A percentile compares a stretch with the other conserved stretches of the same genome.
phyloP scores from a whole-genome alignment of 2,113 vertebrate species.

The Silurus glanis region DNA sequence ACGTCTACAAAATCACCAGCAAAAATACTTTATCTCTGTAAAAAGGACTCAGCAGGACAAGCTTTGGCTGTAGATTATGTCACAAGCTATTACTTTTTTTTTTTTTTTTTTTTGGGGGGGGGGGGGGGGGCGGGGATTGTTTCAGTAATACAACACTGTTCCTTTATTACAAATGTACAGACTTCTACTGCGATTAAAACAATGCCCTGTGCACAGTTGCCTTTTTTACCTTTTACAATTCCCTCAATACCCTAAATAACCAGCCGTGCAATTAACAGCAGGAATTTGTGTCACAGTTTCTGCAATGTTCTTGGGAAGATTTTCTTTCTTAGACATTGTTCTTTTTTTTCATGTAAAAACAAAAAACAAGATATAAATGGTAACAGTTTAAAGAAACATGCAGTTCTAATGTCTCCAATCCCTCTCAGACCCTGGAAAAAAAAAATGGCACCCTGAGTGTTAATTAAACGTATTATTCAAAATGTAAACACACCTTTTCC shows the following conservation, averaged over 20 bases:
- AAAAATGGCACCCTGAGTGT: constrained; percentile 57
- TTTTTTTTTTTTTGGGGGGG: constrained; percentile 59
- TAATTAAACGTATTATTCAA: constrained; percentile 62
- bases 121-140: constrained; percentile 61
- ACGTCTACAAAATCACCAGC: constrained; percentile 78
- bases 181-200: constrained; percentile 71
- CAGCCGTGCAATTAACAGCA: constrained; percentile 68
- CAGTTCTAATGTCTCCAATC: background rate
- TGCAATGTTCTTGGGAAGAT: constrained; percentile 47
- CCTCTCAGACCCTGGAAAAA: constrained; percentile 43
- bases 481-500: constrained; percentile 71
- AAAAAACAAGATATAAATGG: constrained; percentile 48
- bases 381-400: constrained; percentile 39
- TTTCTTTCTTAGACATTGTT: constrained; percentile 14
- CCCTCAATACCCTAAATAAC: constrained; percentile 60
- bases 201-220: constrained; percentile 76
- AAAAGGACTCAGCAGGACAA: constrained; percentile 77
- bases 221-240: constrained; percentile 58
- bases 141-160: constrained; percentile 76
- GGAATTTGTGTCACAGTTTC: constrained; percentile 77
- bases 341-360: constrained; percentile 56
- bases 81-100: constrained; percentile 40
- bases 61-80: constrained; percentile 70
- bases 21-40: constrained; percentile 82
- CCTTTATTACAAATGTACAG: constrained; percentile 78